A percentile compares a stretch with the other conserved stretches of the same genome.
Evolutionary conservation across 2,797 vertebrate genomes (phyloP).

Genomic region (Urocyon cinereoargenteus): DNA sequence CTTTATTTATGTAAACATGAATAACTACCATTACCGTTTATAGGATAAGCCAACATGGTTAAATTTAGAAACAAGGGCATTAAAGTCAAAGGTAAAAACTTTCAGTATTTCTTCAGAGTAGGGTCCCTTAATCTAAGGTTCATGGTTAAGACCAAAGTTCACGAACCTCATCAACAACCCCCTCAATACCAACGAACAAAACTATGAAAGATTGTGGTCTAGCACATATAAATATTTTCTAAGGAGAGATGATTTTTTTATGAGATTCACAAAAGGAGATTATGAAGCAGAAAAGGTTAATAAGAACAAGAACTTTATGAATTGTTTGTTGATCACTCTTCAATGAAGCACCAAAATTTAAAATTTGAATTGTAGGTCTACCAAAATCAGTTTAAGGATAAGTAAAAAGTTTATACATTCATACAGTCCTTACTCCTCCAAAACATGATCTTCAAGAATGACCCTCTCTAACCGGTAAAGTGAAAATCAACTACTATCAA

Average conservation of each 20-base stretch:
- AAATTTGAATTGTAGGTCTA: background rate
- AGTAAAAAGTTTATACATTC: background rate
- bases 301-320: background rate
- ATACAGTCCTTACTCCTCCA: background rate
- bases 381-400: background rate
- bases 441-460: background rate
- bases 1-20: background rate
- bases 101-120: slow-evolving; percentile 14
- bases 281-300: background rate
- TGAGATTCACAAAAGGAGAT: slow-evolving; percentile 3
- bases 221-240: background rate
- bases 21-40: background rate
- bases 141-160: background rate
- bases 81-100: background rate
- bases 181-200: background rate
- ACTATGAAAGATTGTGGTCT: background rate
- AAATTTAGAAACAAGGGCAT: background rate
- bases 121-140: background rate
- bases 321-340: background rate
- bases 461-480: background rate
- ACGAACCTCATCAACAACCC: background rate
- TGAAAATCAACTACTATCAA: slow-evolving; percentile 19
- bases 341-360: background rate
- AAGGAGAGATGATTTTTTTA: background rate
- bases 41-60: background rate